These are phyloP conservation scores for Cheilosia variabilis DNA, from an alignment of 2,888 invertebrate genomes.

Conservation along the genomic window DNA sequence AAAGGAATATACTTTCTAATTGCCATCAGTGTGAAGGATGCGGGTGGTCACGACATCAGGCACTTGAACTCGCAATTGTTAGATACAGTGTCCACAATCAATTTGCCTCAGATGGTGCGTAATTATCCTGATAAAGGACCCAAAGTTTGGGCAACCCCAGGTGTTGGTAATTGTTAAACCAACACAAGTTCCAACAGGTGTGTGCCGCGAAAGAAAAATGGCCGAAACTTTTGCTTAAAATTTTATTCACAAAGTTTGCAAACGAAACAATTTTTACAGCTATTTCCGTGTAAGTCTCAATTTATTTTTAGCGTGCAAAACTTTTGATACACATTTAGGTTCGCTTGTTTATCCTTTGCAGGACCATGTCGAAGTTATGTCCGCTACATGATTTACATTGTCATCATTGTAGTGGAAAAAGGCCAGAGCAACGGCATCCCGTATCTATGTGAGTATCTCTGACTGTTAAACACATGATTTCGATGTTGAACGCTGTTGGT, in stretches of 20 bases:
- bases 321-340: slow-evolving; percentile 3
- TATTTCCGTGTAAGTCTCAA: background rate
- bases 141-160: too few relatives aligned
- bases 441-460: slow-evolving; percentile 36
- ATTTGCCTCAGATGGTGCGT: background rate
- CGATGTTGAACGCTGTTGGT: slow-evolving; percentile 22
- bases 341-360: slow-evolving; percentile 3
- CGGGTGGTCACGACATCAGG: slow-evolving; percentile 5
- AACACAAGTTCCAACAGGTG: too few relatives aligned
- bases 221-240: too few relatives aligned
- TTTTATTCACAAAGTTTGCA: background rate
- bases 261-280: background rate
- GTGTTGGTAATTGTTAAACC: too few relatives aligned
- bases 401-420: background rate
- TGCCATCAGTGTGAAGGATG: background rate
- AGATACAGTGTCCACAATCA: background rate
- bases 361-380: background rate
- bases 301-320: background rate
- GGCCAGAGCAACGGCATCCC: slow-evolving; percentile 14
- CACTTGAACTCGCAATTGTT: slow-evolving; percentile 4
- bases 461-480: slow-evolving; percentile 44
- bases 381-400: background rate
- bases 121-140: background rate
- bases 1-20: slow-evolving; percentile 17
- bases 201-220: too few relatives aligned